Percentiles rank a stretch among this genome's conserved stretches.
Conservation (phyloP, 2,113 vertebrate genomes). For the Narcine bancroftii region DNA sequence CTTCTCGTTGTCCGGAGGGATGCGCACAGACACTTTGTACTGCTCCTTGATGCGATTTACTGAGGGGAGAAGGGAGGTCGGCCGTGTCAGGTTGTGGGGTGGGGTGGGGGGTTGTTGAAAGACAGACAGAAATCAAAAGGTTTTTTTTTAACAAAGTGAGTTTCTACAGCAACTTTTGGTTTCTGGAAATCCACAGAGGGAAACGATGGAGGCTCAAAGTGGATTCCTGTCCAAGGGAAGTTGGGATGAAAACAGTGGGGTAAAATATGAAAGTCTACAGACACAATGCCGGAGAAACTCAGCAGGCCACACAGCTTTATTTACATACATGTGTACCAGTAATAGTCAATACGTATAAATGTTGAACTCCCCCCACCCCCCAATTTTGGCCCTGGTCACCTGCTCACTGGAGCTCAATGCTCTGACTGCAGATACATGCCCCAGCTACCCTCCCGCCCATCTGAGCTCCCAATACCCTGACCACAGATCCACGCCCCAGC, state of each 20-base stretch:
- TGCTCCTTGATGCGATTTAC: slow-evolving; percentile 72
- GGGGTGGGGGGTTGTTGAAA: not conserved
- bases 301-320: too few relatives aligned
- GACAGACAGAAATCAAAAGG: not conserved
- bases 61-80: not conserved
- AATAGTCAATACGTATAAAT: too few relatives aligned
- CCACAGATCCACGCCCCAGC: too few relatives aligned
- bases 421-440: too few relatives aligned
- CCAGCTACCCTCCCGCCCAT: too few relatives aligned
- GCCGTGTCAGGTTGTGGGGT: not conserved
- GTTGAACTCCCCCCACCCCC: too few relatives aligned
- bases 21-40: slow-evolving; percentile 66
- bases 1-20: slow-evolving; percentile 62
- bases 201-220: not conserved
- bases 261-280: too few relatives aligned
- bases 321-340: too few relatives aligned
- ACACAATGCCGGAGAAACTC: too few relatives aligned
- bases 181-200: not conserved
- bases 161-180: not conserved
- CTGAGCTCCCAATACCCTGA: too few relatives aligned
- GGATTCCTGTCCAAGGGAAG: not conserved
- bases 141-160: not conserved
- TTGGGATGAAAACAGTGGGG: not conserved
- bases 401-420: too few relatives aligned
- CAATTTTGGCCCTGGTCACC: too few relatives aligned